These are phyloP conservation scores for Rhincodon typus DNA, from an alignment of 2,797 vertebrate species.

Conservation along the genomic window DNA sequence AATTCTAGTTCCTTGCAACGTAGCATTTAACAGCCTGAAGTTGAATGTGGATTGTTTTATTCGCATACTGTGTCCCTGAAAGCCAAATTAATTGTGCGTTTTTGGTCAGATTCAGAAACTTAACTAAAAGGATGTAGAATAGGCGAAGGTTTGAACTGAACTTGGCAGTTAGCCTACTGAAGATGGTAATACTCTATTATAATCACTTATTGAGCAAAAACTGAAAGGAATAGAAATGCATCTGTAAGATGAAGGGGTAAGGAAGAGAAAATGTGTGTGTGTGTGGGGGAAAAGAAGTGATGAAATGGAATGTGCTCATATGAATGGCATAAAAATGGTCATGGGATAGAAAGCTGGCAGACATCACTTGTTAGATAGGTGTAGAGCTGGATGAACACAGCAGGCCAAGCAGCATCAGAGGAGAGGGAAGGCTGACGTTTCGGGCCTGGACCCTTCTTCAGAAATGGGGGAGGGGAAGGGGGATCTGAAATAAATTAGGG, in stretches of 20 bases:
- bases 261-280: not conserved
- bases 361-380: not conserved
- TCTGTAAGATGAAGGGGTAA: not conserved
- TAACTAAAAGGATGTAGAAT: not conserved
- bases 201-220: not conserved
- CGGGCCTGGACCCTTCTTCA: no score
- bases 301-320: not conserved
- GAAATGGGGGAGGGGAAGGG: no score
- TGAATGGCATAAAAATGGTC: conserved; percentile 17
- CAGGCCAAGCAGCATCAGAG: no score
- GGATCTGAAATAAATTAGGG: no score
- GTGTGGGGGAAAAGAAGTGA: not conserved
- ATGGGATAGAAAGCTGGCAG: not conserved
- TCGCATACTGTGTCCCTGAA: not conserved
- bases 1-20: not conserved
- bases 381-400: no score
- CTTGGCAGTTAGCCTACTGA: no score
- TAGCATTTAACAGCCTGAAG: not conserved
- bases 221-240: not conserved
- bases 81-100: not conserved
- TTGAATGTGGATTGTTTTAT: not conserved
- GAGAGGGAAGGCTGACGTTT: no score
- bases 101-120: not conserved
- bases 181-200: not conserved
- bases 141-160: not conserved